These are phyloP conservation scores for Drosophila eugracilis DNA, from an alignment of 1,140 invertebrate species.

Conservation along the genomic window DNA sequence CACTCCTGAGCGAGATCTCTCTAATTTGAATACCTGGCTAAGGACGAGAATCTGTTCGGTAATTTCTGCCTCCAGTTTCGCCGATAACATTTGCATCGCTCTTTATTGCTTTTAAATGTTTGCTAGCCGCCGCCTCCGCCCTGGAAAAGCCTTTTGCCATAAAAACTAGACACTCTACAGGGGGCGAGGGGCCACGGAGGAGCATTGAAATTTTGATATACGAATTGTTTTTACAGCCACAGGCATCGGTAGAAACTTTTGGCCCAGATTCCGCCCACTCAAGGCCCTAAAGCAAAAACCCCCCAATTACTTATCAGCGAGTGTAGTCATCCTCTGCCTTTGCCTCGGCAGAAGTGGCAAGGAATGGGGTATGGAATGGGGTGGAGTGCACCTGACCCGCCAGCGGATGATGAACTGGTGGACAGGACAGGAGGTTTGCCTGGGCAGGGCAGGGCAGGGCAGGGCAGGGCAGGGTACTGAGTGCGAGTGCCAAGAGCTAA, in stretches of 20 bases:
- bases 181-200: constrained; percentile 11
- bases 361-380: not conserved
- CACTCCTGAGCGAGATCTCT: constrained; percentile 58
- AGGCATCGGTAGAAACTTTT: constrained; percentile 40
- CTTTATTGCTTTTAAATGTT: constrained; percentile 81
- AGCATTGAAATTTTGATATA: constrained; percentile 65
- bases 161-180: constrained; percentile 68
- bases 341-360: too few relatives aligned
- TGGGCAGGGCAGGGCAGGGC: constrained; percentile 6
- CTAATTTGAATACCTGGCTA: constrained; percentile 77
- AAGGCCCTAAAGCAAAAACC: constrained; percentile 19
- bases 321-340: constrained; percentile 30
- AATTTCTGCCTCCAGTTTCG: constrained; percentile 25
- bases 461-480: constrained; percentile 6
- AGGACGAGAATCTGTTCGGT: constrained; percentile 50
- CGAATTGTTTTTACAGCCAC: constrained; percentile 68
- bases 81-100: constrained; percentile 71
- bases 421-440: too few relatives aligned
- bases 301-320: constrained; percentile 38
- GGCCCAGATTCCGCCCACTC: constrained; percentile 19
- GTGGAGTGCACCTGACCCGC: constrained; percentile 19
- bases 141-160: constrained; percentile 52
- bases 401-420: constrained; percentile 47
- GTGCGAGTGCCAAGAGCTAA: constrained; percentile 71
- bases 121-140: constrained; percentile 38